Base-by-base conservation (phyloP, 1,140 invertebrate genomes). In the Euura saliciscinereae region DNA sequence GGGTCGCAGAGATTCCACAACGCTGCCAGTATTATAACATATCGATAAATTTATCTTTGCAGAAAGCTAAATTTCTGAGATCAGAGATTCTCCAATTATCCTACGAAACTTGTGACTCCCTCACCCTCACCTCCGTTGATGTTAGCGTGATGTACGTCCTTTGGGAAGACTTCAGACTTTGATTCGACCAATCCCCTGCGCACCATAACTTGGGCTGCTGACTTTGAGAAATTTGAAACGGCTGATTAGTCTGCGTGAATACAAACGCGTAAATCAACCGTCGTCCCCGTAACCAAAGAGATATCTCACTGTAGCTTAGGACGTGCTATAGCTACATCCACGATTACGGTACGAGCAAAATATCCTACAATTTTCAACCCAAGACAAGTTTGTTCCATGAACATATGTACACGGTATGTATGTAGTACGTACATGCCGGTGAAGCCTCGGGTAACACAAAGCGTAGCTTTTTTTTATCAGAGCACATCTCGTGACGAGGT, bases 141-240 rank as follows among this genome's bases (percentile, higher is more conserved):
- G 28, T 28, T 28, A 28, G 28, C 28, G 28, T 28, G 28, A 28
- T 28, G 28, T 28, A 28, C 28, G 28, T 28, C 28, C 28, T 28
- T 28, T 28, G 28, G 28, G 28, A 28, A 28, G 28, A 28, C 28
- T 28, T 28, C 28, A 28, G 28, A 6, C 51, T 59, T n/a, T 59
- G 51, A 59, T 59, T 59, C 51, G 51, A n/a, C 51, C 51, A 59
- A 59, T 59, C 51, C 51, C 10, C 10, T n/a, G 51, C 5, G 51
- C 51, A 11, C 13, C 51, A 59, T 59, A 59, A 59, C 51, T 59
- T 4, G 10, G 8, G 5, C 6, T 11, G 13, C 51, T 59, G 51
- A 59, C 51, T 59, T 59, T 59, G 51, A 59, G 51, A 59, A 59
- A 59, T 59, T n/a, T 59, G 51, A 59, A 59, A 59, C 51, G 51